Conservation (phyloP, 35 echinoderm and acorn worm species). For the Anneissia japonica region DNA sequence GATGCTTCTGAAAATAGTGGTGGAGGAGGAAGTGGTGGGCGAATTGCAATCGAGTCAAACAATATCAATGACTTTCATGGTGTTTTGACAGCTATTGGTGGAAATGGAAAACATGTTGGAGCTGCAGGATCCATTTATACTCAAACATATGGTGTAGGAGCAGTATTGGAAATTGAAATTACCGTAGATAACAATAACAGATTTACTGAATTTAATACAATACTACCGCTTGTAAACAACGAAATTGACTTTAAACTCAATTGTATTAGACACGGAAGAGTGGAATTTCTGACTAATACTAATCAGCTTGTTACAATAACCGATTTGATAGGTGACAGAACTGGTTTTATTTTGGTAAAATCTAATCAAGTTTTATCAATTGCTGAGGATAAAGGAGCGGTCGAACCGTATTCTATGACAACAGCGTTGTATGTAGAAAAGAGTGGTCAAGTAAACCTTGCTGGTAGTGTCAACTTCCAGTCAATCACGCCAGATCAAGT, state of each 20-base stretch:
- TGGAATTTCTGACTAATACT: slow-evolving; percentile 23
- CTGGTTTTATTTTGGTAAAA: slow-evolving; percentile 51
- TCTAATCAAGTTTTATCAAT: slow-evolving; percentile 57
- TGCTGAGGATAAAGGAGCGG: slow-evolving; percentile 39
- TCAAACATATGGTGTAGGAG: slow-evolving; percentile 1
- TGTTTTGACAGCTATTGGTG: slow-evolving; percentile 40
- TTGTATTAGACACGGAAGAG: slow-evolving; percentile 19
- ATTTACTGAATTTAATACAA: slow-evolving; percentile 8
- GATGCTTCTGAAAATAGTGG: slow-evolving; percentile 21
- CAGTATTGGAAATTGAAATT: neutral
- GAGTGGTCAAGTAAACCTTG: slow-evolving; percentile 49
- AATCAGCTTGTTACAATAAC: slow-evolving; percentile 27
- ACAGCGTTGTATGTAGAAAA: slow-evolving; percentile 62
- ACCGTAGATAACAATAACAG: slow-evolving; percentile 52
- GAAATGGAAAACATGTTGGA: slow-evolving; percentile 29
- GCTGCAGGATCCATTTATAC: slow-evolving; percentile 74
- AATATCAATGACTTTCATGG: slow-evolving; percentile 56
- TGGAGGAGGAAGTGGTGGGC: slow-evolving; percentile 74
- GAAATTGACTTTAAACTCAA: slow-evolving; percentile 29
- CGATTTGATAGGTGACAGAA: slow-evolving; percentile 54
- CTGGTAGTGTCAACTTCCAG: slow-evolving; percentile 48
- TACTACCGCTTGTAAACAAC: slow-evolving; percentile 3
- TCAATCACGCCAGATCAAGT: neutral
- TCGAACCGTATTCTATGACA: slow-evolving; percentile 33
- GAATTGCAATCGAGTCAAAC: slow-evolving; percentile 37